These are phyloP conservation scores for Scleropages formosus DNA, from an alignment of 2,797 vertebrate genomes.

Conservation along the genomic window DNA sequence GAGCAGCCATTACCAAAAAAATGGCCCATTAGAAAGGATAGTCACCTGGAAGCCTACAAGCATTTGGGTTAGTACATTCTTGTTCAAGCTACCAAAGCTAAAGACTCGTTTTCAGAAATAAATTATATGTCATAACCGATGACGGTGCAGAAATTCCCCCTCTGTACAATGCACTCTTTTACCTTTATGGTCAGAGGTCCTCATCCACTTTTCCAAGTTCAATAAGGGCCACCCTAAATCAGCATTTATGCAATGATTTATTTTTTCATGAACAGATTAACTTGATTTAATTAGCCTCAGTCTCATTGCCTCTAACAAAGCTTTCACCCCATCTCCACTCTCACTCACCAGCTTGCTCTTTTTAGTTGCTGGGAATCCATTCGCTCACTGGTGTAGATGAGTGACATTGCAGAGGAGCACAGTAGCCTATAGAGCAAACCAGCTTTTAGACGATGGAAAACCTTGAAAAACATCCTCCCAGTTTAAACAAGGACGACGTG, in stretches of 20 bases:
- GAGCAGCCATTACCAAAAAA: background rate
- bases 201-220: conserved; percentile 43
- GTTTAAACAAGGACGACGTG: background rate
- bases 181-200: conserved; percentile 32
- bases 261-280: conserved; percentile 30
- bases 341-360: conserved; percentile 26
- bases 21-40: background rate
- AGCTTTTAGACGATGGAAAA: background rate
- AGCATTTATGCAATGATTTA: conserved; percentile 21
- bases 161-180: background rate
- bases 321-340: conserved; percentile 20
- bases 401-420: conserved; percentile 6
- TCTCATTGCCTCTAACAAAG: conserved; percentile 31
- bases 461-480: background rate
- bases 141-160: background rate
- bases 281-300: conserved; percentile 23
- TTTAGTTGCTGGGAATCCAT: conserved; percentile 37
- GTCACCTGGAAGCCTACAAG: background rate
- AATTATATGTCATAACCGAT: background rate
- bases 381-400: conserved; percentile 20
- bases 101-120: background rate
- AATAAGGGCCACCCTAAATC: conserved; percentile 40
- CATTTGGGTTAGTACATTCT: too few species aligned
- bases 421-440: conserved; percentile 12
- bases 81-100: background rate